Evolutionary conservation across 2,113 vertebrate species (phyloP).

Genomic region (Leucosticte australis): DNA sequence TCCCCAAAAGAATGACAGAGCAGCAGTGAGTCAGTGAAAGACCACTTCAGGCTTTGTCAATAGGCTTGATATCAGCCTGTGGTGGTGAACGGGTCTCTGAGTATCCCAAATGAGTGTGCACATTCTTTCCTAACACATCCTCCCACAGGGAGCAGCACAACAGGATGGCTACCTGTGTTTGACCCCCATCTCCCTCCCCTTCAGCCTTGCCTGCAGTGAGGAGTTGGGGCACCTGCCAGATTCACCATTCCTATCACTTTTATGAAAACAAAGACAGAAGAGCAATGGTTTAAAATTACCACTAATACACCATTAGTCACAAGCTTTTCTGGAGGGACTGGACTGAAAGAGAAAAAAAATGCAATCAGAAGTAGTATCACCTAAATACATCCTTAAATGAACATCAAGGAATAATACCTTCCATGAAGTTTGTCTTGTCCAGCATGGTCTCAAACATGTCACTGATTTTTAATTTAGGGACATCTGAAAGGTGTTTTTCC

Average conservation of each 20-base stretch:
- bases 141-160: background rate
- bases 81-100: background rate
- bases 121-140: background rate
- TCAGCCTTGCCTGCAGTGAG: background rate
- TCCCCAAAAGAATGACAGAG: background rate
- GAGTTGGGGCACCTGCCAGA: background rate
- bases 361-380: background rate
- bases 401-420: background rate
- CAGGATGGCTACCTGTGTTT: background rate
- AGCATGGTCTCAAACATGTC: background rate
- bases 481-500: background rate
- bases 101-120: background rate
- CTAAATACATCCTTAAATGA: background rate
- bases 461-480: background rate
- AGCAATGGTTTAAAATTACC: slow-evolving; percentile 59
- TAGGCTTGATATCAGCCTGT: background rate
- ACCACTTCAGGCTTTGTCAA: background rate
- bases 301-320: slow-evolving; percentile 76
- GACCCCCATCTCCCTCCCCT: background rate
- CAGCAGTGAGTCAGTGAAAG: background rate
- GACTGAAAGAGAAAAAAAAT: slow-evolving; percentile 63
- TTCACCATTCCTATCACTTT: background rate
- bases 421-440: background rate
- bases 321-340: slow-evolving; percentile 68
- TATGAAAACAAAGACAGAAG: background rate